Conservation (phyloP, 2,113 vertebrate genomes). For the Podarcis muralis region DNA sequence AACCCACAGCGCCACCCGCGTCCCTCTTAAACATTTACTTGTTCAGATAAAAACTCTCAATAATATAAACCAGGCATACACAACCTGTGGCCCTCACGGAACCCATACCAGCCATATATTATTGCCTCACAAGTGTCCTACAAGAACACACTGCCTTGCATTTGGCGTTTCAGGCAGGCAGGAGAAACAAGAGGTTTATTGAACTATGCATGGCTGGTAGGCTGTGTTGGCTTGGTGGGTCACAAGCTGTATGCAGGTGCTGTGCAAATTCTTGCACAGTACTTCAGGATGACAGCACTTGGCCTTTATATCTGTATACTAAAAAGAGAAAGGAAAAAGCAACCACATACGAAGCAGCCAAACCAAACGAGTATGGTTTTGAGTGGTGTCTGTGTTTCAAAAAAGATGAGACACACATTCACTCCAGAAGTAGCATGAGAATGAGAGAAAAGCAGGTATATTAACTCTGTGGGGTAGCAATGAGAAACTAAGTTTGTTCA, state of each 20-base stretch:
- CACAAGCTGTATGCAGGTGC: background rate
- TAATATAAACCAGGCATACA: background rate
- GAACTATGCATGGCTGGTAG: background rate
- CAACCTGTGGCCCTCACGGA: too few relatives aligned
- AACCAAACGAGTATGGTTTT: background rate
- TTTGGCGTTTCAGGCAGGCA: background rate
- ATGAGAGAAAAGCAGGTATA: background rate
- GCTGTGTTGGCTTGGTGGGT: background rate
- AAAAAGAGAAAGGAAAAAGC: background rate
- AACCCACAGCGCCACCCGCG: too few relatives aligned
- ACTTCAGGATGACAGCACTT: constrained; percentile 24
- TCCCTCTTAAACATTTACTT: background rate
- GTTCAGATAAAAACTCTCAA: background rate
- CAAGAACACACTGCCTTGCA: background rate
- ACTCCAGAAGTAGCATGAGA: constrained; percentile 7
- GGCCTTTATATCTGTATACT: background rate
- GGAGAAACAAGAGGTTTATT: background rate
- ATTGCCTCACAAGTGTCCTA: background rate
- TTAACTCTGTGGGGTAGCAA: constrained; percentile 19
- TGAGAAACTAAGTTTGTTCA: too few relatives aligned
- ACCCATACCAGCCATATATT: background rate
- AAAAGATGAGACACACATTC: background rate
- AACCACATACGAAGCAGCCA: background rate
- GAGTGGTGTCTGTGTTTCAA: rapidly evolving
- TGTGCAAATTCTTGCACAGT: background rate